A percentile compares a stretch with the other conserved stretches of the same genome.
Evolutionary conservation across 2,797 vertebrate species (phyloP).

Genomic region (Sebastes hubbsi): DNA sequence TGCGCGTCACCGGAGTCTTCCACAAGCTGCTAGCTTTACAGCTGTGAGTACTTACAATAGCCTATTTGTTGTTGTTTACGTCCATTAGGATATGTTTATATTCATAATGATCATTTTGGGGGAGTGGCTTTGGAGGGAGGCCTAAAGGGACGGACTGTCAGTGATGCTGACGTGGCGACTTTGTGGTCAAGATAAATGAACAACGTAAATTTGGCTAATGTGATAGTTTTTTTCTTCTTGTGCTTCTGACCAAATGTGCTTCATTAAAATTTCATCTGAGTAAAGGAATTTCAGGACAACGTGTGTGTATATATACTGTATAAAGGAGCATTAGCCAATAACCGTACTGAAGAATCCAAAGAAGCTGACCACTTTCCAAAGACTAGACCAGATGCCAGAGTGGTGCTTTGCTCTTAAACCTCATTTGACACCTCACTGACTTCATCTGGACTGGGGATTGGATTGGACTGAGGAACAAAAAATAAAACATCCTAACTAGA

Average conservation of each 20-base stretch:
- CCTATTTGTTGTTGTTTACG: no score
- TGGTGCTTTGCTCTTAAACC: neutral
- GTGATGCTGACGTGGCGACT: fast-evolving
- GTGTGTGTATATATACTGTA: neutral
- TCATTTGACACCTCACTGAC: neutral
- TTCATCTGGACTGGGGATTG: neutral
- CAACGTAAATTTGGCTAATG: neutral
- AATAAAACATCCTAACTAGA: neutral
- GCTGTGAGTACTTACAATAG: no score
- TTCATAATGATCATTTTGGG: no score
- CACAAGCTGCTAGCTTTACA: no score
- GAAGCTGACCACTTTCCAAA: neutral
- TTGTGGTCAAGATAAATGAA: neutral
- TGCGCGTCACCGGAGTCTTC: no score
- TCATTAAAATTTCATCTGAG: neutral
- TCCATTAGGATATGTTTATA: no score
- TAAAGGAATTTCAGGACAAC: neutral
- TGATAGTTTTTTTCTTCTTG: neutral
- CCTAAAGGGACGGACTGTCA: no score
- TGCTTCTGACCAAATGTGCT: neutral
- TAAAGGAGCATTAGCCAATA: neutral
- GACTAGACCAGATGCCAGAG: neutral
- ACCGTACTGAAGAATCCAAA: neutral
- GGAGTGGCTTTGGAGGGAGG: no score
- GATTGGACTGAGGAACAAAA: neutral